Evolutionary conservation across 2,888 invertebrate genomes (phyloP).

Genomic region (Megamerina dolium): DNA sequence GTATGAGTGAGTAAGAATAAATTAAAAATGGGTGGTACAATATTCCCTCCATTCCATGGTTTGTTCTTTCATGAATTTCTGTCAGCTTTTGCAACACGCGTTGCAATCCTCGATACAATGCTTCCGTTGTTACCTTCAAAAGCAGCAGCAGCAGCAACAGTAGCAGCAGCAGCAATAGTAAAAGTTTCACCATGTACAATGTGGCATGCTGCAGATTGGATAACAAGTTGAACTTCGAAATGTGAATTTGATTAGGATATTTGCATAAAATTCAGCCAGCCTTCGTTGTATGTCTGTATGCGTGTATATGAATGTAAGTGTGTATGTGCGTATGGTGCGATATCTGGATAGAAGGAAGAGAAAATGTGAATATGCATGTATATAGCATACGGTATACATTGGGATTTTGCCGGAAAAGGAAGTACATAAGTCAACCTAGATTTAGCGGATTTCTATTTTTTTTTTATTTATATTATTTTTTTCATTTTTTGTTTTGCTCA

Average conservation of each 20-base stretch:
- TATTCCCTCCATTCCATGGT: constrained; percentile 15
- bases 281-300: not conserved
- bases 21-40: constrained; percentile 48
- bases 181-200: constrained; percentile 24
- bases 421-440: constrained; percentile 44
- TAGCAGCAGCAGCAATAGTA: not conserved
- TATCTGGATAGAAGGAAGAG: not conserved
- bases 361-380: not conserved
- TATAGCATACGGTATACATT: not conserved
- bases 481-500: too few species aligned
- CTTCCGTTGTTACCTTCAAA: not conserved
- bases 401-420: constrained; percentile 31
- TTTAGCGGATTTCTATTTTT: constrained; percentile 29
- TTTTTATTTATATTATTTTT: too few species aligned
- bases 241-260: constrained; percentile 50
- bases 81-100: constrained; percentile 23
- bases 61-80: not conserved
- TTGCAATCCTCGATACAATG: constrained; percentile 3
- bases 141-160: not conserved
- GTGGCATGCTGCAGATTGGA: constrained; percentile 31
- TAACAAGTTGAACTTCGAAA: constrained; percentile 48
- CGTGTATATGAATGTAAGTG: not conserved
- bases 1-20: constrained; percentile 41
- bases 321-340: not conserved
- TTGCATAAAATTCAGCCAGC: constrained; percentile 42